Percentiles rank a stretch among this genome's conserved stretches.
Evolutionary conservation across 2,888 invertebrate genomes (phyloP).

Genomic region (Clostera curtula): DNA sequence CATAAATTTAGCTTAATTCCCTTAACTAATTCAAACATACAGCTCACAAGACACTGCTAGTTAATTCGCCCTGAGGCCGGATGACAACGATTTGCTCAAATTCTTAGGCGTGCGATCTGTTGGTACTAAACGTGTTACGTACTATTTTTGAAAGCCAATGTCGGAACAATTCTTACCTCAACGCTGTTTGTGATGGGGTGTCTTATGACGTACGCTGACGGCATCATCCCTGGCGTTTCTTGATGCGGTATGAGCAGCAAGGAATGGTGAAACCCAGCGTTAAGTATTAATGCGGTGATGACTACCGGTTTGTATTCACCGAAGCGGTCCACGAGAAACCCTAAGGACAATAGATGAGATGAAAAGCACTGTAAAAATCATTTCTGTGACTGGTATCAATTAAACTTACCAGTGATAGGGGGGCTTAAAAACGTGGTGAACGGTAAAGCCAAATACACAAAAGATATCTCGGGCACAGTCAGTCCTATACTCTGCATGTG

Average conservation of each 20-base stretch:
- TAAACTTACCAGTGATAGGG: slow-evolving; percentile 82
- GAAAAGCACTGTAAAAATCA: slow-evolving; percentile 5
- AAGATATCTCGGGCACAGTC: slow-evolving; percentile 89
- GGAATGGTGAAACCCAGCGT: slow-evolving; percentile 86
- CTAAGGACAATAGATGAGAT: slow-evolving; percentile 54
- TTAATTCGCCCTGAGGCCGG: slow-evolving; percentile 66
- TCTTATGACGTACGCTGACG: slow-evolving; percentile 83
- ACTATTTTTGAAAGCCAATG: slow-evolving; percentile 37
- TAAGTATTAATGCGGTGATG: slow-evolving; percentile 83
- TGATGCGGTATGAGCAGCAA: slow-evolving; percentile 86
- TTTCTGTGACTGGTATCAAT: background rate
- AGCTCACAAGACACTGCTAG: slow-evolving; percentile 53
- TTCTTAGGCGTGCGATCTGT: slow-evolving; percentile 60
- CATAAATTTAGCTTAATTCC: slow-evolving; percentile 62
- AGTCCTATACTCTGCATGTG: slow-evolving; percentile 94
- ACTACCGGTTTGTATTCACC: slow-evolving; percentile 90
- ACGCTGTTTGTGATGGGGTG: slow-evolving; percentile 82
- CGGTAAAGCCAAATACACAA: slow-evolving; percentile 89
- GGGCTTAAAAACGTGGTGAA: slow-evolving; percentile 91
- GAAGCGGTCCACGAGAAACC: slow-evolving; percentile 89
- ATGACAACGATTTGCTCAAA: slow-evolving; percentile 71
- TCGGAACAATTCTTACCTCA: slow-evolving; percentile 70
- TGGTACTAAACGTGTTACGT: slow-evolving; percentile 40
- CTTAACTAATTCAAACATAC: slow-evolving; percentile 58
- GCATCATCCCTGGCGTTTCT: slow-evolving; percentile 84